Conservation (phyloP, 2,888 invertebrate genomes). For the Matsumyia berberina region DNA sequence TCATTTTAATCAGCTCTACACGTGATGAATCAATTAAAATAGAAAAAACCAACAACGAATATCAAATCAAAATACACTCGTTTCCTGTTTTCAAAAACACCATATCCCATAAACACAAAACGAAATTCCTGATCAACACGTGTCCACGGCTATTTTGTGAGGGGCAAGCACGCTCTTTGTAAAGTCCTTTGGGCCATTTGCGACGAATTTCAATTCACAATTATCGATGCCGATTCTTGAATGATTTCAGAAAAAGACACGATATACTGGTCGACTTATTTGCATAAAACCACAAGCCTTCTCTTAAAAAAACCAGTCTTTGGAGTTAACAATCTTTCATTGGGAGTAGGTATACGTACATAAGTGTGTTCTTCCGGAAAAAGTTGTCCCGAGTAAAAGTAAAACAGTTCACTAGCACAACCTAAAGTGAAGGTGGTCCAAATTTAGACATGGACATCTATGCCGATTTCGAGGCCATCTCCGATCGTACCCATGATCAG, state of each 20-base stretch:
- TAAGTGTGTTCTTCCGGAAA: slow-evolving; percentile 12
- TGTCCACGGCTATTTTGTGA: slow-evolving; percentile 3
- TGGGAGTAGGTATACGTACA: background rate
- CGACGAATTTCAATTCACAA: slow-evolving; percentile 33
- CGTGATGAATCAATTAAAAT: slow-evolving; percentile 50
- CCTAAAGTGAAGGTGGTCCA: slow-evolving; percentile 4
- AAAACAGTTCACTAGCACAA: slow-evolving; percentile 11
- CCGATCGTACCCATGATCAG: background rate
- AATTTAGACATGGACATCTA: background rate
- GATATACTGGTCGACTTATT: slow-evolving; percentile 24
- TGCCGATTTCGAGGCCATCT: slow-evolving; percentile 10
- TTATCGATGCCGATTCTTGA: slow-evolving; percentile 29
- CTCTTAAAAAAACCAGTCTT: slow-evolving; percentile 35
- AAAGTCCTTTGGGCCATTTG: slow-evolving; percentile 28
- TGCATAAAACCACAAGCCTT: slow-evolving; percentile 29
- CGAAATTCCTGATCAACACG: slow-evolving; percentile 28
- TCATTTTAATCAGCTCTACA: slow-evolving; percentile 27
- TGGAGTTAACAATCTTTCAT: background rate
- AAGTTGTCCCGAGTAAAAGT: slow-evolving; percentile 32
- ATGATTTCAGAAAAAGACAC: slow-evolving; percentile 21
- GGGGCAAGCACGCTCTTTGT: background rate
- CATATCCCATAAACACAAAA: slow-evolving; percentile 18
- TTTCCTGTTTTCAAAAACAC: slow-evolving; percentile 27
- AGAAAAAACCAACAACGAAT: background rate
- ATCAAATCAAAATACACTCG: background rate